Base-by-base conservation (phyloP, 35 echinoderm and acorn worm species). In the Apostichopus japonicus region DNA sequence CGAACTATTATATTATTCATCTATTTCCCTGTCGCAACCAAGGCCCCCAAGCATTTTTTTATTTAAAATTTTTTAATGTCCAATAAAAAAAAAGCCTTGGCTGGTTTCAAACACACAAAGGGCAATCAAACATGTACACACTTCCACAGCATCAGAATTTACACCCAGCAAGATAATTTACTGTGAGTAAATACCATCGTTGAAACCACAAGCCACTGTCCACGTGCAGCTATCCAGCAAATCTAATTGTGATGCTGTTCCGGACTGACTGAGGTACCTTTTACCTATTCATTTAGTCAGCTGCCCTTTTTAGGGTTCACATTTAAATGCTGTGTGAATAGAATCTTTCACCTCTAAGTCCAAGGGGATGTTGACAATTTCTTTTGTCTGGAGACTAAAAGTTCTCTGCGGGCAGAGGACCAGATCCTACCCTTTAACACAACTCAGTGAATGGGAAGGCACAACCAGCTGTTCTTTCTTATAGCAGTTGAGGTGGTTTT, bases 161-260 rank as follows among this genome's bases (percentile, higher is more conserved):
- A 80, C 55, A 55, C 52, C 80, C 11, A 83, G 51, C 17, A 7
- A 54, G 8, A 83, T 16, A 19, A 75, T 19, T 19, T 75, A 75
- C 71, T 75, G 71, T 75, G 71, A 19, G 71, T 23, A 75, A 75
- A 75, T 21, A 75, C 71, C 71, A 1, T 75, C 6, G 71, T 19
- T 75, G 71, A 75, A 84, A 84, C 81, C 81, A 84, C 81, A 84
- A 84, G 16, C 81, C 54, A 84, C 53, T 84, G 81, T 84, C 81
- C 81, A 84, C 81, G 81, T 84, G 81, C 81, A 84, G n/a, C 33
- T 57, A 56, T 17, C 81, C 53, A 56, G 53, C n/a, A 57, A 84
- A 84, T 15, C 54, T 84, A 55, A 59, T 84, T 84, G 81, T 84
- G 71, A 15, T 19, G 81, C 55, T 23, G 56, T 84, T 84, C 81